Base-by-base conservation (phyloP, 1,140 invertebrate species). In the Idris sp. region DNA sequence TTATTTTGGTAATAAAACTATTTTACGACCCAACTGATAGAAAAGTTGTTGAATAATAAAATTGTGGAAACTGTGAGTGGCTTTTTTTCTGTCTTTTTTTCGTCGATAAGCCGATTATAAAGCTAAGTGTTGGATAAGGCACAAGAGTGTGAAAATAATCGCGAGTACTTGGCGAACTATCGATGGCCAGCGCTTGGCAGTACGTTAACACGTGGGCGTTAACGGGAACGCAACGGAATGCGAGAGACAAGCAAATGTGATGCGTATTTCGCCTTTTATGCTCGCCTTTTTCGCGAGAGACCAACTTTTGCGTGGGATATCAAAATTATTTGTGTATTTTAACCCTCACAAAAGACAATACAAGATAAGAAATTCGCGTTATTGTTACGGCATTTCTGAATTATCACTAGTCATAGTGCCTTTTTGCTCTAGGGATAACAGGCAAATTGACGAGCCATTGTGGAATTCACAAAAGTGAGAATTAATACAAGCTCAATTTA, bases 221-320 rank as follows among this genome's bases (percentile, higher is more conserved):
- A 71, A 71, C 74, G 67, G 61, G 61, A 64, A 75, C 65, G 53
- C 73, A 14, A 16, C 43, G 73, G 65, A 75, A 75, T 75, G 64
- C 72, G 31, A 68, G 51, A 59, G 54, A 71, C 62, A 67, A 67
- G 62, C 71, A 22, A 67, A 68, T 38, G 72, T 41, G 62, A 61
- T 74, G 71, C 62, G 61, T 74, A 74, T 65, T 74, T 74, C 33
- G 71, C 62, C 49, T 74, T 68, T 67, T 68, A 59, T 75, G 65
- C 72, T 75, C 64, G 64, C 14, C 43, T 75, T 75, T 76, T 75
- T 64, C 25, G 10, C 31, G 15, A 7, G 18, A 30, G 35, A 35
- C 1, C 33, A 9, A 28, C 18, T 2, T 4, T 11, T 65, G 61
- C 59, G 56, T 75, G 58, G 73, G 56, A 36, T 69, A 69, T 68